Evolutionary conservation across 2,797 vertebrate genomes (phyloP), one percentile per base, ranked within the genome.

Genomic region (Urocyon cinereoargenteus): DNA sequence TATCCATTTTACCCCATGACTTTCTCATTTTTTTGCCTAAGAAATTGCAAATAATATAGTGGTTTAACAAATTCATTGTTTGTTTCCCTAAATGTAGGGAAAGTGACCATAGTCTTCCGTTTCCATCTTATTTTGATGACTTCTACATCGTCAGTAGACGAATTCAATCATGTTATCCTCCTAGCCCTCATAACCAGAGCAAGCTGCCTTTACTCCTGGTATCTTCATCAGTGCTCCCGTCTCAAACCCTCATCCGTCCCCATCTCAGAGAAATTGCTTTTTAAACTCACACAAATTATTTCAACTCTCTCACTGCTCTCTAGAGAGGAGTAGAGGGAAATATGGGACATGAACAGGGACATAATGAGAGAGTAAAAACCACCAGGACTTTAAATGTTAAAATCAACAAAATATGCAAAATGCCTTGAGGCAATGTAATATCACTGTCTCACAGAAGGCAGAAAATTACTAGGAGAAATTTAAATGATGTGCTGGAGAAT

Each of bases 401-500:
- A 98, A 97, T 98, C 96, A 97, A 95, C 97, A 96, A 59, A 91
- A 97, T 97, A 98, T 97, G 34, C 81, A 98, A 97, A 98, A 98
- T 92, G 91, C 89, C 98, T 93, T 77, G 55, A 97, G 97, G 97
- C 94, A 96, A 59, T 81, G 49, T 97, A 98, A 95, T 98, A 98
- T 94, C 96, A 96, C 81, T 97, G 88, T 92, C 91, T 98, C 94
- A 89, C 72, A 98, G 98, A 98, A 97, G 59, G 97, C 91, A 97
- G 93, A 93, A 98, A 98, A 98, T 97, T 94, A 96, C 97, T 97
- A 93, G 88, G 97, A 97, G 97, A 95, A 97, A 93, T 97, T 97
- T 96, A 98, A 96, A 97, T 97, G 92, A 97, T 94, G 90, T 13
- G 1, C 77, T 97, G 84, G 89, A 89, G 98, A 95, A 93, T 97